Evolutionary conservation across 2,888 invertebrate genomes (phyloP).

Genomic region (Noctua fimbriata): DNA sequence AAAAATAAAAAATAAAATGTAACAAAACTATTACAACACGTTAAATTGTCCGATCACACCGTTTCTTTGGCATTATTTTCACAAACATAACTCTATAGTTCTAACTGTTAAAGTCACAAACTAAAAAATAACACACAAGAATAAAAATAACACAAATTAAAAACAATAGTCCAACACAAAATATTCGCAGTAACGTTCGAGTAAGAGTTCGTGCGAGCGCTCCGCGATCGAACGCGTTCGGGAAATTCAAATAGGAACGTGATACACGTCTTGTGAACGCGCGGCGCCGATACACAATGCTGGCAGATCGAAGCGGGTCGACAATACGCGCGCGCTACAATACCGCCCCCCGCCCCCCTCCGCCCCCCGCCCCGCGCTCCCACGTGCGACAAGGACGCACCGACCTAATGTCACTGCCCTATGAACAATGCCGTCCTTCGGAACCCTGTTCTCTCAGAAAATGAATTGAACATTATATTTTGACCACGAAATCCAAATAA

Average conservation of each 20-base stretch:
- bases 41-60: constrained; percentile 83
- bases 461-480: constrained; percentile 75
- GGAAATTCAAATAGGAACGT: constrained; percentile 74
- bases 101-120: constrained; percentile 76
- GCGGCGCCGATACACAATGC: constrained; percentile 88
- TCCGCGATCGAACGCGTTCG: constrained; percentile 82
- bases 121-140: constrained; percentile 63
- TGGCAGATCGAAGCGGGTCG: constrained; percentile 89
- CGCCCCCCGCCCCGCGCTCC: constrained; percentile 71
- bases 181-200: constrained; percentile 74
- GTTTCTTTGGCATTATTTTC: constrained; percentile 86
- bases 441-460: constrained; percentile 70
- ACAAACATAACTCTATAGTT: constrained; percentile 68
- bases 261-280: constrained; percentile 81
- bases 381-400: constrained; percentile 89
- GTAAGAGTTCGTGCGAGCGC: constrained; percentile 76
- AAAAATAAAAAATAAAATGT: constrained; percentile 73
- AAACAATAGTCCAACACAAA: constrained; percentile 81
- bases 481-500: constrained; percentile 48
- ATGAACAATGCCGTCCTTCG: constrained; percentile 88
- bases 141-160: constrained; percentile 75
- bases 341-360: constrained; percentile 86
- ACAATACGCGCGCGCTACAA: constrained; percentile 90
- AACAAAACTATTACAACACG: constrained; percentile 80
- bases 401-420: constrained; percentile 90